Conservation (phyloP, 2,888 invertebrate genomes). For the Apodemia mormo region DNA sequence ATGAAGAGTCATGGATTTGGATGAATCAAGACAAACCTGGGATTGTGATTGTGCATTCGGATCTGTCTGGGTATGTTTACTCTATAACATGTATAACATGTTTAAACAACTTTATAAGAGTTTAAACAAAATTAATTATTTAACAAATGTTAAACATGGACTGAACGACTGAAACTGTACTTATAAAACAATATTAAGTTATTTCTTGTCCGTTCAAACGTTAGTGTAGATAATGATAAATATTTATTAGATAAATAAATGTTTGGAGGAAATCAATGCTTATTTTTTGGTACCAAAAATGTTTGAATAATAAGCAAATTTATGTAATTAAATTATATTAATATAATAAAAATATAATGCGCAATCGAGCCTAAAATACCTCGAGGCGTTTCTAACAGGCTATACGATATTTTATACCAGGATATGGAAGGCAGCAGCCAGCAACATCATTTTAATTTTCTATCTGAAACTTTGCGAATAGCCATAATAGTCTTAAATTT, state of each 20-base stretch:
- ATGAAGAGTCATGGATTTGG: too few species aligned
- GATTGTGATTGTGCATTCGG: too few species aligned
- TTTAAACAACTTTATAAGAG: too few species aligned
- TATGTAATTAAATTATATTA: not conserved
- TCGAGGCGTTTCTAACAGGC: not conserved
- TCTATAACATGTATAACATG: too few species aligned
- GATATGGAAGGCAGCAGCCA: too few species aligned
- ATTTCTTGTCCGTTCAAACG: not conserved
- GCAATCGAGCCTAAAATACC: not conserved
- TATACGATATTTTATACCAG: too few species aligned
- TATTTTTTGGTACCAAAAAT: not conserved
- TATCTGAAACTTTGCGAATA: too few species aligned
- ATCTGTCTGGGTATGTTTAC: too few species aligned
- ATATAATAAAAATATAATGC: not conserved
- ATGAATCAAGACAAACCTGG: too few species aligned
- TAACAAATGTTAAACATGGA: not conserved
- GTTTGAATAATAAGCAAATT: not conserved
- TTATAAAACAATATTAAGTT: conserved; percentile 2
- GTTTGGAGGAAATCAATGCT: not conserved
- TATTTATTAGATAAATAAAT: not conserved
- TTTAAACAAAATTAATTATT: too few species aligned
- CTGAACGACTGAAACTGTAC: conserved; percentile 3
- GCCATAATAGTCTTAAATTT: too few species aligned
- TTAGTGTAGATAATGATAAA: not conserved
- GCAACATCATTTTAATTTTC: too few species aligned